Base-by-base conservation (phyloP, 2,797 vertebrate species). In the Cryptoprocta ferox region DNA sequence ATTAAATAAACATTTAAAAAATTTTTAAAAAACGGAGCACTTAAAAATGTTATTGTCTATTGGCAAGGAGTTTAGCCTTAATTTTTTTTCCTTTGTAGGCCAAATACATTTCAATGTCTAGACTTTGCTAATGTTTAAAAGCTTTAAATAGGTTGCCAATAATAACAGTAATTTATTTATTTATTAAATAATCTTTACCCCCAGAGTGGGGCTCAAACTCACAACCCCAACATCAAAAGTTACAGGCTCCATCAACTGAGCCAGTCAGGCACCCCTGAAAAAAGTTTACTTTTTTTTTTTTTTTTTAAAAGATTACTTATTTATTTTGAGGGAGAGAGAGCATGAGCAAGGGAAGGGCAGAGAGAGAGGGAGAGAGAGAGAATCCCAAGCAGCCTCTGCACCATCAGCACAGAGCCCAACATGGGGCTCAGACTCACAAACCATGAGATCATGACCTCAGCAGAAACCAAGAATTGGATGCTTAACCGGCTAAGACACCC, bases 51-150 rank as follows among this genome's bases (percentile, higher is more conserved):
- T 35, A 19, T 32, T 87, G 14, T 87, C 37, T 78, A 2, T 65
- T 85, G 85, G 63, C 68, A 48, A 94, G n/a, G 45, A 63, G 24
- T 10, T 65, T 71, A 84, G n/a, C n/a, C 28, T 66, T 76, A 61
- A 75, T 26, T 42, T 48, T 68, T 95, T 89, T 63, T 14, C 56
- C 48, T 86, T n/a, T 48, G 45, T 32, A 59, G 37, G 15, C 16
- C 80, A 61, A 94, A 68, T 85, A 37, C 15, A 37, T 61, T 95
- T 95, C 68, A 53, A 26, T 71, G n/a, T 65, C 9, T 71, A 88
- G 82, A 89, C 15, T 76, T 90, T 42, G 13, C 63, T 79, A 79
- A 24, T 42, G 68, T 92, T 89, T 95, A 83, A 92, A 87, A 84
- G 24, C 42, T 86, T 92, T 42, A 94, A 80, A 26, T 66, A 83